Evolutionary conservation across 2,797 vertebrate species (phyloP).

Genomic region (Cheirogaleus major): DNA sequence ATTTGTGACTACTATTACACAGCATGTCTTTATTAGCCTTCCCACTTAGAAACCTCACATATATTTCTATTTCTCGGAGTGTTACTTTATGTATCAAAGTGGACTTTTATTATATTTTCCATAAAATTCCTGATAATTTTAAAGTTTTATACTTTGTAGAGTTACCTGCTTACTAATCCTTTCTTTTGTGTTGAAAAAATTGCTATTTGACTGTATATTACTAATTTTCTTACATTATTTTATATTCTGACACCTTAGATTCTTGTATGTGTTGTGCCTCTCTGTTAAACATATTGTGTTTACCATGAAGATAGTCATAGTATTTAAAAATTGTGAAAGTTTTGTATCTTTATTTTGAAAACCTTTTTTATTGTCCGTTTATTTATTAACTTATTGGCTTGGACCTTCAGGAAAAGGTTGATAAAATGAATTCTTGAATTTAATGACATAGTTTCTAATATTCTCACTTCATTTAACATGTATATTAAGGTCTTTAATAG

Average conservation of each 20-base stretch:
- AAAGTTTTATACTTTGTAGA: background rate
- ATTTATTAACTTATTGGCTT: background rate
- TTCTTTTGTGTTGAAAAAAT: background rate
- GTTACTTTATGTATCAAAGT: background rate
- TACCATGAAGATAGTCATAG: background rate
- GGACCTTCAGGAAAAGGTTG: background rate
- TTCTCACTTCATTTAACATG: background rate
- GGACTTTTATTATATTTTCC: background rate
- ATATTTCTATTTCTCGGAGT: background rate
- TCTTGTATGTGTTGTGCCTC: background rate
- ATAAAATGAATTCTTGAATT: background rate
- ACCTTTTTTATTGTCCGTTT: background rate
- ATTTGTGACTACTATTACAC: background rate
- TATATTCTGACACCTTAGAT: background rate
- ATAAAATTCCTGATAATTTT: background rate
- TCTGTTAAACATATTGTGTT: background rate
- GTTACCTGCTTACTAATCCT: background rate
- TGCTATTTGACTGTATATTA: background rate
- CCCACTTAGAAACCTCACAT: background rate
- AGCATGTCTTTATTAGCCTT: background rate
- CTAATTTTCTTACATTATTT: background rate
- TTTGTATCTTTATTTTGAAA: background rate
- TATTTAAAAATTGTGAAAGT: background rate
- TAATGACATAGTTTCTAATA: background rate
- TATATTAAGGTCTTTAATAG: background rate